Base-by-base conservation (phyloP, 2,797 vertebrate species). In the Lithobates pipiens region DNA sequence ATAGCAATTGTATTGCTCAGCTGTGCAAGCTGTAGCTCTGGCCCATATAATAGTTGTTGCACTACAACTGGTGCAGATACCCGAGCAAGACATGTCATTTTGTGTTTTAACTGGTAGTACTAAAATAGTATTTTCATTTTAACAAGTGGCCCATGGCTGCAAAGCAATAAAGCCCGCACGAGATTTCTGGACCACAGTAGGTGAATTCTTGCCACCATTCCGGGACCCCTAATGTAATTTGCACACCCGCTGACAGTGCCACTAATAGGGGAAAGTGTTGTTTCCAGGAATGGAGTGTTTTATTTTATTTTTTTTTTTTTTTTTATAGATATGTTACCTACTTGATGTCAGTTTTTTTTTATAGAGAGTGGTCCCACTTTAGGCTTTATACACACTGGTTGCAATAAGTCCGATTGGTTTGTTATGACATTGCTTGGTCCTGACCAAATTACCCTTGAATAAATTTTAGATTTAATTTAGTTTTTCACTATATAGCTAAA, bases 141-240 rank as follows among this genome's bases (percentile, higher is more conserved):
- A 21, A 18, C 21, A n/a, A 72, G 16, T 67, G 36, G 72, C 18
- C 42, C 13, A 29, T 61, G 65, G 77, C 71, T 70, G 36, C 39
- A 79, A 61, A 75, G 86, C 86, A 87, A 78, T 87, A 79, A 79
- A 46, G 7, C 63, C 57, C 69, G 25, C 16, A 54, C 75, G 67
- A 78, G 74, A 39, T 63, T 34, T 39, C 57, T 63, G 65, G 65
- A 57, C 46, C 63, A 36, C 63, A 69, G 39, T 50, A 34, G 72
- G 27, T 68, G 42, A 69, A 29, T 16, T 83, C 27, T 23, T 83
- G 65, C 21, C 63, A 18, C 46, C 29, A 69, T 77, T 70, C 50
- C 61, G 11, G 29, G 61, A 44, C 44, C 63, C 77, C n/a, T 23
- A 36, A 34, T 34, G 29, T 82, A 65, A 76, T 76, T 77, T 86